Evolutionary conservation across 2,113 vertebrate genomes (phyloP).

Genomic region (Leucoraja erinaceus): DNA sequence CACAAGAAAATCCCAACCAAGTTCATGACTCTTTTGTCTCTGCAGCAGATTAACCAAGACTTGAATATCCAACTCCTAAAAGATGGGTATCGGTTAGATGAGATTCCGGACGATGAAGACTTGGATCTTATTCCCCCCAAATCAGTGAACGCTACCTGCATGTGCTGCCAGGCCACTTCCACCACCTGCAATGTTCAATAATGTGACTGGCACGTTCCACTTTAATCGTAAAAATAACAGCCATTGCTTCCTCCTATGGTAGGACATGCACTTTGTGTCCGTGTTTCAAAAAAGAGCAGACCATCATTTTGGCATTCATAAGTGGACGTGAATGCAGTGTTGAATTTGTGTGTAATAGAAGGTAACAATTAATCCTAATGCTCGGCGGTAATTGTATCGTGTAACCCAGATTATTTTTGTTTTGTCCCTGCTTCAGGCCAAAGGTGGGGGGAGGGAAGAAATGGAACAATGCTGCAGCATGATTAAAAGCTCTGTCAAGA

Average conservation of each 20-base stretch:
- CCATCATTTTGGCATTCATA: slow-evolving; percentile 41
- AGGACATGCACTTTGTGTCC: slow-evolving; percentile 82
- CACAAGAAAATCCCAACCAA: neutral
- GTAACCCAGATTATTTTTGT: slow-evolving; percentile 3
- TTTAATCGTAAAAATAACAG: slow-evolving; percentile 57
- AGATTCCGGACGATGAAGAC: slow-evolving; percentile 95
- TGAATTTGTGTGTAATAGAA: slow-evolving; percentile 36
- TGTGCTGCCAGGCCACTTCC: slow-evolving; percentile 97
- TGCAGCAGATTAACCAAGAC: slow-evolving; percentile 98
- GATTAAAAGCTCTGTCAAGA: slow-evolving; percentile 6
- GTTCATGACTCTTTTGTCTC: slow-evolving; percentile 50
- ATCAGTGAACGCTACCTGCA: slow-evolving; percentile 95
- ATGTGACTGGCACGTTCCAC: slow-evolving; percentile 48
- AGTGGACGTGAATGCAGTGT: slow-evolving; percentile 39
- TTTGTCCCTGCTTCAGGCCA: slow-evolving; percentile 39
- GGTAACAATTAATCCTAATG: slow-evolving; percentile 6
- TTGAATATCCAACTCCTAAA: slow-evolving; percentile 98
- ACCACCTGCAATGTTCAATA: slow-evolving; percentile 98
- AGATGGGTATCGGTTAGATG: slow-evolving; percentile 93
- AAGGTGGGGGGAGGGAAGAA: neutral
- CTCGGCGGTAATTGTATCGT: slow-evolving; percentile 14
- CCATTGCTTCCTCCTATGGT: slow-evolving; percentile 97
- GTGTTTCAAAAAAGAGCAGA: slow-evolving; percentile 61
- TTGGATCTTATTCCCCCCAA: slow-evolving; percentile 94
- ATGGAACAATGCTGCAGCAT: neutral